Conservation (phyloP, 2,888 invertebrate genomes). For the Diaperis boleti region DNA sequence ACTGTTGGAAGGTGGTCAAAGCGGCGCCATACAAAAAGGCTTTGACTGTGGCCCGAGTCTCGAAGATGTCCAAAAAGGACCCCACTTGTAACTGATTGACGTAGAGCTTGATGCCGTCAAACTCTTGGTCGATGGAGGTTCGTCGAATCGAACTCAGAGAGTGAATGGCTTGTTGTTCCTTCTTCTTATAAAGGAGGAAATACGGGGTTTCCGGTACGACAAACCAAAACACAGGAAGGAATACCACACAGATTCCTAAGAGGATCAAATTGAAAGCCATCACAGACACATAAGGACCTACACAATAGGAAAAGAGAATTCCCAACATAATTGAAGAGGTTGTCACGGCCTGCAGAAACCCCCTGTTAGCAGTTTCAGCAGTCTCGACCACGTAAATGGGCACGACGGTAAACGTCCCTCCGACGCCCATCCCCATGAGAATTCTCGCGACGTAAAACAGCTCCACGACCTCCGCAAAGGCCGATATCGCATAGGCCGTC, state of each 20-base stretch:
- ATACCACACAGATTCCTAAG: slow-evolving; percentile 44
- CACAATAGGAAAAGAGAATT: slow-evolving; percentile 68
- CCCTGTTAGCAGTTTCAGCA: slow-evolving; percentile 81
- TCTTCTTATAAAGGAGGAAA: slow-evolving; percentile 52
- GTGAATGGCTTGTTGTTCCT: slow-evolving; percentile 70
- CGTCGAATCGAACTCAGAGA: slow-evolving; percentile 58
- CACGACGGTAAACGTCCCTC: slow-evolving; percentile 77
- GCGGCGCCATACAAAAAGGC: slow-evolving; percentile 44
- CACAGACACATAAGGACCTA: slow-evolving; percentile 51
- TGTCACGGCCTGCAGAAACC: slow-evolving; percentile 78
- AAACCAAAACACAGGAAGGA: slow-evolving; percentile 43
- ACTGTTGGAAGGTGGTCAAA: slow-evolving; percentile 48
- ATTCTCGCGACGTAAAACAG: slow-evolving; percentile 69
- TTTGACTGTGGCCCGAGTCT: slow-evolving; percentile 26
- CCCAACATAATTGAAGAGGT: slow-evolving; percentile 79
- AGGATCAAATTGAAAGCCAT: slow-evolving; percentile 48
- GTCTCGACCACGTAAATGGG: slow-evolving; percentile 91
- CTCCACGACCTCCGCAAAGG: slow-evolving; percentile 46
- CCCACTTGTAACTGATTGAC: slow-evolving; percentile 22
- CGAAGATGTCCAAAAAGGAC: slow-evolving; percentile 26
- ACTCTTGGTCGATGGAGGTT: slow-evolving; percentile 35
- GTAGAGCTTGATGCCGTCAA: slow-evolving; percentile 43
- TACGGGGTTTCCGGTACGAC: slow-evolving; percentile 42
- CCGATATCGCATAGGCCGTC: slow-evolving; percentile 61
- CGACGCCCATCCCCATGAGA: slow-evolving; percentile 75